Conservation (phyloP, 2,797 vertebrate species). For the Fratercula arctica region DNA sequence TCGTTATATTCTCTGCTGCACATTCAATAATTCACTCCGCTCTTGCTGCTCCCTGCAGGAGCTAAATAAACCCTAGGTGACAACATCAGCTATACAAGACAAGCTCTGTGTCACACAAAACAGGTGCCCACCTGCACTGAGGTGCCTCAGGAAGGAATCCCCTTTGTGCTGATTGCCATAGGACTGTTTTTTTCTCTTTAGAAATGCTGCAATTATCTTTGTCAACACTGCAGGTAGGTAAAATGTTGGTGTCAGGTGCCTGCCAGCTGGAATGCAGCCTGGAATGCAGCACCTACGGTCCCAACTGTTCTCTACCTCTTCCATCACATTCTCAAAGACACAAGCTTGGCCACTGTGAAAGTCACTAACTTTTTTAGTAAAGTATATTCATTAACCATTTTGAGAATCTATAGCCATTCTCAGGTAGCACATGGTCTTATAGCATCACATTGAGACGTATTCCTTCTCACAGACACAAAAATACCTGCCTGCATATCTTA, state of each 20-base stretch:
- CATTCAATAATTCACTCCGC: accelerated
- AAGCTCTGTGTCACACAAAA: background rate
- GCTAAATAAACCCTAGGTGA: background rate
- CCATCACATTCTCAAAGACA: background rate
- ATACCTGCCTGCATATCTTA: background rate
- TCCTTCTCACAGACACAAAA: background rate
- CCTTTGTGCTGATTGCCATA: background rate
- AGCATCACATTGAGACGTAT: background rate
- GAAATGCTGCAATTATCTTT: constrained; percentile 11
- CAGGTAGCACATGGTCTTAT: accelerated
- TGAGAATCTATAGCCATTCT: background rate
- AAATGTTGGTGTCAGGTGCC: background rate
- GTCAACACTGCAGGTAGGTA: background rate
- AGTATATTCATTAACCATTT: background rate
- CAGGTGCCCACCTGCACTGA: background rate
- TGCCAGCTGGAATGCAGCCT: constrained; percentile 55
- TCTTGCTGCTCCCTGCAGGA: background rate
- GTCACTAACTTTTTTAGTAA: background rate
- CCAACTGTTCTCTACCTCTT: background rate
- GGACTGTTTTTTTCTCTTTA: background rate
- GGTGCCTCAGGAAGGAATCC: background rate
- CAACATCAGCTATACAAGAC: background rate
- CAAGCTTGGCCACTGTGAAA: background rate
- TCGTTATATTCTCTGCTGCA: background rate
- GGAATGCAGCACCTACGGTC: constrained; percentile 15